These are phyloP conservation scores for Drosophila punjabiensis DNA, from an alignment of 1,140 invertebrate genomes.

Conservation along the genomic window DNA sequence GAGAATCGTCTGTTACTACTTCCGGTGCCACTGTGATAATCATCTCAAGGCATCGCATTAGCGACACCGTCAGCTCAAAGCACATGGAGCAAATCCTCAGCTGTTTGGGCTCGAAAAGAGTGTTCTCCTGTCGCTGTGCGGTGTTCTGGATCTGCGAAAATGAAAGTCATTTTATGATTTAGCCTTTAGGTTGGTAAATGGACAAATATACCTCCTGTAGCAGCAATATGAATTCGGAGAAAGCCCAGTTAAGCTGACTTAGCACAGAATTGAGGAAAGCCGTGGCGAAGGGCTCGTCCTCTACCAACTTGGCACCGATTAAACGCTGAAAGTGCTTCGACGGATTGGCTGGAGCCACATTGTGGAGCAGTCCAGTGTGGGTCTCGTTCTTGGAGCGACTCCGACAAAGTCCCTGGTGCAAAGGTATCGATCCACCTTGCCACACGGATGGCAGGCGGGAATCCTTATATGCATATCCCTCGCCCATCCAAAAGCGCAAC, in stretches of 20 bases:
- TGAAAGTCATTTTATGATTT: not conserved
- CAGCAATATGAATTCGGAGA: conserved; percentile 95
- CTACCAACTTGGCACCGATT: conserved; percentile 85
- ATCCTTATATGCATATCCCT: conserved; percentile 93
- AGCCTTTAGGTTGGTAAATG: not conserved
- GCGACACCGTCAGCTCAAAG: conserved; percentile 90
- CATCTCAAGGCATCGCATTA: conserved; percentile 93
- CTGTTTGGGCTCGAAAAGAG: conserved; percentile 90
- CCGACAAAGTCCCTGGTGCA: conserved; percentile 73
- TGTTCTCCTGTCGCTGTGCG: conserved; percentile 86
- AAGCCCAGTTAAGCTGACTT: conserved; percentile 95
- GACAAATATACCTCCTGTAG: conserved; percentile 90
- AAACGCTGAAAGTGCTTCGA: conserved; percentile 79
- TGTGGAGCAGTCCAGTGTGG: conserved; percentile 82
- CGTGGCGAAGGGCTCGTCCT: conserved; percentile 86
- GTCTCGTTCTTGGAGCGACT: conserved; percentile 83
- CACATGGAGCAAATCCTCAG: conserved; percentile 94
- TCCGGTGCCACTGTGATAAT: conserved; percentile 88
- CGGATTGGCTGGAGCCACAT: conserved; percentile 81
- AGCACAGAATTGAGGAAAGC: conserved; percentile 92
- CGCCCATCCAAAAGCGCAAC: conserved; percentile 93
- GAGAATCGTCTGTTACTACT: conserved; percentile 88
- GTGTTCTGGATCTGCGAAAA: conserved; percentile 88
- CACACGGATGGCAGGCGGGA: conserved; percentile 77
- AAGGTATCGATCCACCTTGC: conserved; percentile 74